A percentile compares a stretch with the other conserved stretches of the same genome.
Evolutionary conservation across 1,140 invertebrate genomes (phyloP).

Genomic region (Drosophila ercepeae): DNA sequence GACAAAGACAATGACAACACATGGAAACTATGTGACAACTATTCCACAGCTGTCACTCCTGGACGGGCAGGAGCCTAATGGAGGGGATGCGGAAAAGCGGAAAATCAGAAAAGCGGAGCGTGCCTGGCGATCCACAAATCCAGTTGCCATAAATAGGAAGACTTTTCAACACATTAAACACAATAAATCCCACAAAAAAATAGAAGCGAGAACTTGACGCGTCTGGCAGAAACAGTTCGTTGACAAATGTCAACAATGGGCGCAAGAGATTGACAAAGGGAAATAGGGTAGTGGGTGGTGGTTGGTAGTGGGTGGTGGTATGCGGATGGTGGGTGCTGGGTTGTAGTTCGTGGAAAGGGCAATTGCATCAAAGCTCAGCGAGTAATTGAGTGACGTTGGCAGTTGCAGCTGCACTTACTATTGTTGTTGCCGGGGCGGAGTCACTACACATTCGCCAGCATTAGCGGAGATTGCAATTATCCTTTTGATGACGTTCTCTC

Average conservation of each 20-base stretch:
- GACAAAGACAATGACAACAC: constrained; percentile 56
- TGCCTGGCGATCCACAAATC: constrained; percentile 22
- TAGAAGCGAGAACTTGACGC: constrained; percentile 22
- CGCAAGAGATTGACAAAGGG: constrained; percentile 32
- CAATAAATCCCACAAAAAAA: constrained; percentile 66
- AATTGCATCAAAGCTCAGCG: constrained; percentile 33
- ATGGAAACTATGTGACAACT: constrained; percentile 67
- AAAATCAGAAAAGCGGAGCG: not conserved
- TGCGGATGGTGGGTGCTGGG: not conserved
- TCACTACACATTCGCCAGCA: constrained; percentile 64
- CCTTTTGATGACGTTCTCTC: constrained; percentile 7
- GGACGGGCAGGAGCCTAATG: not conserved
- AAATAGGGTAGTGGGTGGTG: constrained; percentile 4
- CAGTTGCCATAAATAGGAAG: constrained; percentile 72
- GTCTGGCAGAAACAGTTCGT: constrained; percentile 57
- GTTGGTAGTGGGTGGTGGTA: too few species aligned
- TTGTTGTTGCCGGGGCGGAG: constrained; percentile 25
- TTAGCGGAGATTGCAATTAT: constrained; percentile 73
- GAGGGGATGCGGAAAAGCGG: not conserved
- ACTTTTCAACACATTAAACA: constrained; percentile 80
- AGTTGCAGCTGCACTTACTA: constrained; percentile 12
- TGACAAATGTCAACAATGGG: constrained; percentile 66
- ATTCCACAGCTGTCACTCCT: constrained; percentile 47
- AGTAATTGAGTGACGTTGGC: constrained; percentile 61
- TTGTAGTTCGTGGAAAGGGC: not conserved